A percentile compares a stretch with the other conserved stretches of the same genome.
phyloP scores from a whole-genome alignment of 1,140 invertebrate genomes.

The Procambarus clarkii region DNA sequence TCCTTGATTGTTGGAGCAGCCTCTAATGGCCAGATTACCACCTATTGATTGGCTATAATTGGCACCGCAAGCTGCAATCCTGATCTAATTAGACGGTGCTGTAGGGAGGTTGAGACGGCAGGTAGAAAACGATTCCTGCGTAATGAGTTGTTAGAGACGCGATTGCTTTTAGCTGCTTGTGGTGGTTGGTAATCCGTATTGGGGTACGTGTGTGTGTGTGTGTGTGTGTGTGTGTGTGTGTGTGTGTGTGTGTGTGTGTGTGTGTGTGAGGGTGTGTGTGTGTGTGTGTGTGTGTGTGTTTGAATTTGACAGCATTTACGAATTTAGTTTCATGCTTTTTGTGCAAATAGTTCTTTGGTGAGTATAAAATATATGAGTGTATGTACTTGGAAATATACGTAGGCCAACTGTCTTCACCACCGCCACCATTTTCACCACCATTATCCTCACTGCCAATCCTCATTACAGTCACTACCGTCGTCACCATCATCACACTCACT shows the following conservation, averaged over 20 bases:
- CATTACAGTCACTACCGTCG: no score
- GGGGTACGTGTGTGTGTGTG: neutral
- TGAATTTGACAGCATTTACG: neutral
- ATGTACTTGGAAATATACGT: no score
- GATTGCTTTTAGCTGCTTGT: no score
- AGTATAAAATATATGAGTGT: no score
- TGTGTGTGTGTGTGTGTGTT: no score
- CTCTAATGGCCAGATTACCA: conserved; percentile 31
- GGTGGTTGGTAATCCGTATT: neutral
- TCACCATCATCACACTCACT: neutral
- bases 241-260: neutral
- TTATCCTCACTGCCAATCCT: no score
- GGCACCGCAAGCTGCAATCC: neutral
- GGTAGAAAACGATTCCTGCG: neutral
- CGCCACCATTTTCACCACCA: neutral
- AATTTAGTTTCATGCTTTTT: no score
- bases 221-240: conserved; percentile 17
- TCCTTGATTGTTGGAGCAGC: neutral
- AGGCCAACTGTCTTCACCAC: neutral
- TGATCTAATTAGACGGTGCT: conserved; percentile 15
- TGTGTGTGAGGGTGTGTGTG: neutral
- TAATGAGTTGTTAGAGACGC: neutral
- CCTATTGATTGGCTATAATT: conserved; percentile 35
- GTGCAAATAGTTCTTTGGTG: no score
- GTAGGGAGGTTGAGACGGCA: neutral